Conservation (phyloP, 2,113 vertebrate genomes). For the Delphinapterus leucas region DNA sequence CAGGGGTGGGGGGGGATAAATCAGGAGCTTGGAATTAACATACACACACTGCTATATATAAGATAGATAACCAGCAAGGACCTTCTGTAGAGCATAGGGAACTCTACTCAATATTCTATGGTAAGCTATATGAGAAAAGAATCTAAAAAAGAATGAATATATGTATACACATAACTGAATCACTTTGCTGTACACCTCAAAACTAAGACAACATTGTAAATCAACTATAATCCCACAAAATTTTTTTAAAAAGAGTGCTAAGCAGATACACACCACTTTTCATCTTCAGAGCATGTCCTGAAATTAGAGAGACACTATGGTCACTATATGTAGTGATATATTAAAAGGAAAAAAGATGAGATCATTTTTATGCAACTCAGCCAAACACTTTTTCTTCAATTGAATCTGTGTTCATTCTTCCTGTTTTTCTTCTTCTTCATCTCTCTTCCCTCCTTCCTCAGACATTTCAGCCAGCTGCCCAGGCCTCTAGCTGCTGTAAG, state of each 20-base stretch:
- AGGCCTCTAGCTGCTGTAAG: background rate
- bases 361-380: background rate
- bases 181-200: background rate
- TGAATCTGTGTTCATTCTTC: background rate
- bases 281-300: background rate
- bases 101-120: background rate
- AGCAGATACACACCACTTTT: background rate
- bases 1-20: background rate
- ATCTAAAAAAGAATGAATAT: too few species aligned
- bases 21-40: background rate
- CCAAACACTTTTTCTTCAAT: background rate
- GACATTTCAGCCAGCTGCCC: background rate
- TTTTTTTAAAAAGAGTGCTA: background rate
- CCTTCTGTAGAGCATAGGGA: background rate
- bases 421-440: background rate
- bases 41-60: accelerated
- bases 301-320: background rate
- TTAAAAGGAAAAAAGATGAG: background rate
- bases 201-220: accelerated
- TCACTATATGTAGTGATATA: background rate
- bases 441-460: background rate
- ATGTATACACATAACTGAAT: background rate
- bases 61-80: background rate
- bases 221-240: background rate
- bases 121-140: background rate